Conservation (phyloP, 2,113 vertebrate species). For the Zonotrichia leucophrys region DNA sequence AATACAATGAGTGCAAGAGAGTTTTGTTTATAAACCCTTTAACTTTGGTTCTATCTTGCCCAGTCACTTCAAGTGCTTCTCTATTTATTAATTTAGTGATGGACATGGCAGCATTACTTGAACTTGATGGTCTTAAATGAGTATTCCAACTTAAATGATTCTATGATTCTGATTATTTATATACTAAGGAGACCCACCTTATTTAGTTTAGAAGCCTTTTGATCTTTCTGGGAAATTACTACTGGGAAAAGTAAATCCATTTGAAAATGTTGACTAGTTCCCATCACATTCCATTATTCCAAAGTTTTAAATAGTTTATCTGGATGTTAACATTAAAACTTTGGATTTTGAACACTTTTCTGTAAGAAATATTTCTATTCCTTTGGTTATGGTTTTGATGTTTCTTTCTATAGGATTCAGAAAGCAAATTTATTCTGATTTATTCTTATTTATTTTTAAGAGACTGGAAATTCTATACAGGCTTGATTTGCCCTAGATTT, state of each 20-base stretch:
- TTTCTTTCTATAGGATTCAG: background rate
- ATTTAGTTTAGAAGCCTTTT: background rate
- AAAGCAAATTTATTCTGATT: background rate
- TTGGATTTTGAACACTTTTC: background rate
- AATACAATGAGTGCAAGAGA: background rate
- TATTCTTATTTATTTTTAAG: background rate
- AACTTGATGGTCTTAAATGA: background rate
- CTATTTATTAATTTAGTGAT: background rate
- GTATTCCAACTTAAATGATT: background rate
- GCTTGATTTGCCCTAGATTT: background rate
- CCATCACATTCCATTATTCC: background rate
- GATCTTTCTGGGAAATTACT: background rate
- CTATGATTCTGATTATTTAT: background rate
- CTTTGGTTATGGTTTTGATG: background rate
- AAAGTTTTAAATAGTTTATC: background rate
- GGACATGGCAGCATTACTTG: background rate
- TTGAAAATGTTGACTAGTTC: background rate
- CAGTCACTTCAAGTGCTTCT: background rate
- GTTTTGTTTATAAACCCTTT: slow-evolving; percentile 11
- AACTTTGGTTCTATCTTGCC: background rate
- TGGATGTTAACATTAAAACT: background rate
- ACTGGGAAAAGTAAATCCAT: background rate
- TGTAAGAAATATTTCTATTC: background rate
- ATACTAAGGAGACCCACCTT: background rate
- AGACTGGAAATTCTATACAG: background rate